phyloP scores from a whole-genome alignment of 1,140 invertebrate species.

The Fopius arisanus region DNA sequence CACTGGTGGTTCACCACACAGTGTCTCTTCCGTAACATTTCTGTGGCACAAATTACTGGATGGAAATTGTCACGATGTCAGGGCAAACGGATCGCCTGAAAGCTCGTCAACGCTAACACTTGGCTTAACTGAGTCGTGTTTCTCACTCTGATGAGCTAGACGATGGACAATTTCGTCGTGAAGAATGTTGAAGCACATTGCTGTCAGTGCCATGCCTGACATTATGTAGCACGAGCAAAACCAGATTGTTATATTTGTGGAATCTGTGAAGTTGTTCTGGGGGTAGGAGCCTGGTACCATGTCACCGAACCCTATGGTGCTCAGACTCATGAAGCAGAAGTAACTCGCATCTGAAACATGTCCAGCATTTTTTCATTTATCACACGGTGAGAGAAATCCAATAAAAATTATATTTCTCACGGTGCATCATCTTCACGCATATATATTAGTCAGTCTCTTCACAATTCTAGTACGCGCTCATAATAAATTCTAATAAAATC shows the following conservation, averaged over 20 bases:
- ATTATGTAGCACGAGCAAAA: conserved; percentile 96
- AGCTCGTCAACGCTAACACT: conserved; percentile 67
- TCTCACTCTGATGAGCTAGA: conserved; percentile 71
- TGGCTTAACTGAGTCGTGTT: conserved; percentile 60
- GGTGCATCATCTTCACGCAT: too few relatives aligned
- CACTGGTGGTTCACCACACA: conserved; percentile 69
- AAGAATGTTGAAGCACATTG: conserved; percentile 97
- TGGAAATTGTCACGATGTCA: conserved; percentile 75
- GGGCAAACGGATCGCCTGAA: conserved; percentile 66
- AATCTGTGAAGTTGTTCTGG: conserved; percentile 68
- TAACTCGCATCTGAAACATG: conserved; percentile 80
- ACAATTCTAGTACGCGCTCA: too few relatives aligned
- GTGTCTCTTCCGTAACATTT: conserved; percentile 72
- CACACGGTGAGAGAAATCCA: too few relatives aligned
- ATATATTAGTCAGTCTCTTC: too few relatives aligned
- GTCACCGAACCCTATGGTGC: conserved; percentile 92
- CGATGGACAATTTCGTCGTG: conserved; percentile 91
- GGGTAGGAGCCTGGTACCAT: conserved; percentile 82
- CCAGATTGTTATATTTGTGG: conserved; percentile 77
- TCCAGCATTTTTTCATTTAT: neutral
- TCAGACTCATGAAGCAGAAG: conserved; percentile 93
- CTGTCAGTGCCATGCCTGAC: conserved; percentile 94
- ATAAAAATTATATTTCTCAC: too few relatives aligned
- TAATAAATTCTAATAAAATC: too few relatives aligned
- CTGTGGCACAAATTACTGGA: conserved; percentile 69